Conservation (phyloP, 2,888 invertebrate species). For the Meiosimyza decipiens region DNA sequence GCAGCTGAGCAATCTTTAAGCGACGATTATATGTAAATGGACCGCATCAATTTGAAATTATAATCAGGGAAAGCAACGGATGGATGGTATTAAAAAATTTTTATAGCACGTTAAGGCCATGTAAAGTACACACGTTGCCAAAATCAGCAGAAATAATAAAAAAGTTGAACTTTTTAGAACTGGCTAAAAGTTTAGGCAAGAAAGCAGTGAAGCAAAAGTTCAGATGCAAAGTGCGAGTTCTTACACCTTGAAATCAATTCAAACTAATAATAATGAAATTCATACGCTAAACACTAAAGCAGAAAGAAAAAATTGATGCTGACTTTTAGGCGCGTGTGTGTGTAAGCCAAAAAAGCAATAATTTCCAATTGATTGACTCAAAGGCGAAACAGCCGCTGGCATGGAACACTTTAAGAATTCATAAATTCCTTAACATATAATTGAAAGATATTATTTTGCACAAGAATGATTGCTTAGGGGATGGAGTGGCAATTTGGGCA, state of each 20-base stretch:
- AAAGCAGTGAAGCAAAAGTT: too few relatives aligned
- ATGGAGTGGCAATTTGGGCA: background rate
- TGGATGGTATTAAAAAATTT: background rate
- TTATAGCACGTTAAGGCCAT: background rate
- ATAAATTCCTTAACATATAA: constrained; percentile 14
- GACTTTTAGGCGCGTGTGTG: constrained; percentile 9
- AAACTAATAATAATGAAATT: constrained; percentile 24
- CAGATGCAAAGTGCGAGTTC: too few relatives aligned
- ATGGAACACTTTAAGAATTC: constrained; percentile 1
- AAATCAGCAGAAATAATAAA: background rate
- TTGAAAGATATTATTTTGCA: background rate
- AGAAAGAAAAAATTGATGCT: constrained; percentile 14
- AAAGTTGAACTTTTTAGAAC: background rate
- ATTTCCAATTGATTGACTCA: constrained; percentile 20
- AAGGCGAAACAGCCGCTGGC: background rate
- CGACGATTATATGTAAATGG: constrained; percentile 28
- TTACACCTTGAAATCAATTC: background rate
- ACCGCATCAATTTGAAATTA: constrained; percentile 20
- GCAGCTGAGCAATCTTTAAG: constrained; percentile 19
- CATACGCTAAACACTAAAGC: constrained; percentile 12
- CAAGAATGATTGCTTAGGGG: background rate
- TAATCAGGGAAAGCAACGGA: background rate
- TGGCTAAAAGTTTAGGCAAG: too few relatives aligned
- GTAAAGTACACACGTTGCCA: background rate
- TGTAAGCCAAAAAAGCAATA: background rate